Conservation (phyloP, 1,140 invertebrate species). For the Andricus grossulariae region DNA sequence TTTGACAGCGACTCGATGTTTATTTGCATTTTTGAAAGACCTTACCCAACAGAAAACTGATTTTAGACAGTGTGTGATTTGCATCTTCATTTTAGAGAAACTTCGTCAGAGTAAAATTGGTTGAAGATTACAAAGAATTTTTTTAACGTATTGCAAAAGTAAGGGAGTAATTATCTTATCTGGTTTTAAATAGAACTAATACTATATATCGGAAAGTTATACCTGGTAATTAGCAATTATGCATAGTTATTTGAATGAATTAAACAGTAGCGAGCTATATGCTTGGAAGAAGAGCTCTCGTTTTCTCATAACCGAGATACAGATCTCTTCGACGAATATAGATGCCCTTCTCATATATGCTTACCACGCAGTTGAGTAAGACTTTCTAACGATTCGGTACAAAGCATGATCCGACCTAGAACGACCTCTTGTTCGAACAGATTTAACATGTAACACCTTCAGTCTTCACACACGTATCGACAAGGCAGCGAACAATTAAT, state of each 20-base stretch:
- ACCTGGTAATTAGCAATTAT: conserved; percentile 1
- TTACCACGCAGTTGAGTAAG: conserved; percentile 49
- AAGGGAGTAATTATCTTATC: conserved; percentile 1
- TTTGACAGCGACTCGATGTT: too few relatives aligned
- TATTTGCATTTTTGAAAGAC: too few relatives aligned
- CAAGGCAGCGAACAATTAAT: conserved; percentile 64
- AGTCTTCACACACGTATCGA: conserved; percentile 51
- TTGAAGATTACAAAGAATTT: too few relatives aligned
- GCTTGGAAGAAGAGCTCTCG: background rate
- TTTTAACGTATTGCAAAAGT: conserved; percentile 14
- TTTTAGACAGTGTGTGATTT: background rate
- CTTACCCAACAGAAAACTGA: background rate
- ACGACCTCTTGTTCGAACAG: conserved; percentile 56
- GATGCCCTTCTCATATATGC: background rate
- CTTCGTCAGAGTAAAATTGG: too few relatives aligned
- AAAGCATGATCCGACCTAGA: conserved; percentile 63
- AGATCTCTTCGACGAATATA: conserved; percentile 1
- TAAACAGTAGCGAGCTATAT: background rate
- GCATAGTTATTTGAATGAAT: background rate
- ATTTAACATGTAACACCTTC: conserved; percentile 55
- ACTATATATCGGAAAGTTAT: background rate
- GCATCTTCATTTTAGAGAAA: too few relatives aligned
- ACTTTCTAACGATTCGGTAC: conserved; percentile 70
- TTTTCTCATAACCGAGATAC: background rate
- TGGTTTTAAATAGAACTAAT: background rate